These are phyloP conservation scores for Drosophila subobscura DNA, from an alignment of 1,140 invertebrate species.

Conservation along the genomic window DNA sequence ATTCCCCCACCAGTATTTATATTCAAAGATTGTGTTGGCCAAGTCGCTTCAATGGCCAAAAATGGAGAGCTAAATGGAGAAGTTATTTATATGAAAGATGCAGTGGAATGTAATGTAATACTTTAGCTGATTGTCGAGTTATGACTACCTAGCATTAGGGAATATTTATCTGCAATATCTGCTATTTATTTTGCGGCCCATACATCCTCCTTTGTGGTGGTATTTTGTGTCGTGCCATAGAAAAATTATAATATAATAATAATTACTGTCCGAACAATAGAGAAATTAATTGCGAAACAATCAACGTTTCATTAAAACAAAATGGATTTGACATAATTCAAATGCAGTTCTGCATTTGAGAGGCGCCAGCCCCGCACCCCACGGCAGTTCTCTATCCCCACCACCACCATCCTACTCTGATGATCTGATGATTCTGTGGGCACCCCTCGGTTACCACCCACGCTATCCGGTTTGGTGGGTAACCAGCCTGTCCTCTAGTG, in stretches of 20 bases:
- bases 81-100: not conserved
- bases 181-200: constrained; percentile 14
- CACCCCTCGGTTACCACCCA: not conserved
- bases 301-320: constrained; percentile 83
- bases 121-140: too few species aligned
- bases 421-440: constrained; percentile 24
- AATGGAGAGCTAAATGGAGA: not conserved
- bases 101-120: constrained; percentile 10
- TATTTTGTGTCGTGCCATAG: too few species aligned
- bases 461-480: constrained; percentile 8
- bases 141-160: too few species aligned
- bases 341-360: constrained; percentile 79
- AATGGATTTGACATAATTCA: constrained; percentile 83
- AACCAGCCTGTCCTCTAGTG: constrained; percentile 27
- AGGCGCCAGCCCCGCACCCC: constrained; percentile 22
- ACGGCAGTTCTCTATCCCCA: too few species aligned
- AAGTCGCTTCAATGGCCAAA: not conserved
- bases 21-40: constrained; percentile 66
- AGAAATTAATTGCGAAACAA: constrained; percentile 82
- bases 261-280: constrained; percentile 82
- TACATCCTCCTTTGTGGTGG: constrained; percentile 27
- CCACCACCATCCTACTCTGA: constrained; percentile 16
- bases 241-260: constrained; percentile 79
- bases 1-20: not conserved
- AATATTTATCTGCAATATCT: too few species aligned